Evolutionary conservation across 1,140 invertebrate genomes (phyloP).

Genomic region (Panagrolaimus sp.): DNA sequence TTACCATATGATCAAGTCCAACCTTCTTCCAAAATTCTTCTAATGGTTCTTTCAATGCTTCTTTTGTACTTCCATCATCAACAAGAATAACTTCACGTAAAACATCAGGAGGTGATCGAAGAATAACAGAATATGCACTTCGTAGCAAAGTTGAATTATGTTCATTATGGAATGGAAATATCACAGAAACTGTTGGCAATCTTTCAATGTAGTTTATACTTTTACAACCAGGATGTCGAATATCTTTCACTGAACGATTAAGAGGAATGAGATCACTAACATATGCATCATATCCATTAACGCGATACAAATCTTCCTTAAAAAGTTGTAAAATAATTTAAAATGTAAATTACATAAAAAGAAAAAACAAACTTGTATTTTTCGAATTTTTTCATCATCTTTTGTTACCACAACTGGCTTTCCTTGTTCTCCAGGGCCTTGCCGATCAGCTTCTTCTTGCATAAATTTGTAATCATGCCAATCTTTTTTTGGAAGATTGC

Average conservation of each 20-base stretch:
- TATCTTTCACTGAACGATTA: slow-evolving; percentile 73
- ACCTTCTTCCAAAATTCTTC: slow-evolving; percentile 50
- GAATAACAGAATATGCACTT: slow-evolving; percentile 74
- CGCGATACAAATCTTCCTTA: slow-evolving; percentile 66
- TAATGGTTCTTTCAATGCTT: slow-evolving; percentile 60
- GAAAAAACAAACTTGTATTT: slow-evolving; percentile 50
- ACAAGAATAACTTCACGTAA: slow-evolving; percentile 86
- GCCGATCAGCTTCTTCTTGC: slow-evolving; percentile 67
- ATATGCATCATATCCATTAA: slow-evolving; percentile 76
- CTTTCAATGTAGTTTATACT: slow-evolving; percentile 71
- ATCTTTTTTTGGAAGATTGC: slow-evolving; percentile 66
- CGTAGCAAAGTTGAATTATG: slow-evolving; percentile 66
- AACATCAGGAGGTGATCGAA: slow-evolving; percentile 74
- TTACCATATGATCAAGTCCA: slow-evolving; percentile 50
- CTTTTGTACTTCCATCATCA: slow-evolving; percentile 75
- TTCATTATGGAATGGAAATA: slow-evolving; percentile 78
- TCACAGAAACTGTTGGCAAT: slow-evolving; percentile 74
- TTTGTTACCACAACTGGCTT: slow-evolving; percentile 65
- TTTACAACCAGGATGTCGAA: slow-evolving; percentile 70
- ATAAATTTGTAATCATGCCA: slow-evolving; percentile 79
- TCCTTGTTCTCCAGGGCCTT: slow-evolving; percentile 72
- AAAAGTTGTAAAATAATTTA: background rate
- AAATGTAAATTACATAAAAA: slow-evolving; percentile 11
- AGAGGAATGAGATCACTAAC: slow-evolving; percentile 74
- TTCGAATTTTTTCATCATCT: slow-evolving; percentile 63